Evolutionary conservation across 2,888 invertebrate species (phyloP).

Genomic region (Iselma pallidipennis): DNA sequence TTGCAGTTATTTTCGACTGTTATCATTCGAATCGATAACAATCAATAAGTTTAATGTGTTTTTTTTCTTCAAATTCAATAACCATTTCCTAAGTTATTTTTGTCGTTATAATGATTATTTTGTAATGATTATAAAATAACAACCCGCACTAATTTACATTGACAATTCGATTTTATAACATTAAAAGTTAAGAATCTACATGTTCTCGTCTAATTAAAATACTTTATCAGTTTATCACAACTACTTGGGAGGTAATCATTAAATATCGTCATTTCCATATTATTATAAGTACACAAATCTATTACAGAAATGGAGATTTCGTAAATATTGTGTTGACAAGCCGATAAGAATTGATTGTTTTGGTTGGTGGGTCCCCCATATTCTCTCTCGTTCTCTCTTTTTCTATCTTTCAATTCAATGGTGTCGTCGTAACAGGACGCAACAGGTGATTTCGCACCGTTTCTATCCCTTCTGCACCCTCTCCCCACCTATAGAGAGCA

Average conservation of each 20-base stretch:
- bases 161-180: neutral
- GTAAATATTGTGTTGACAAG: neutral
- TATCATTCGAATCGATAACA: too few relatives aligned
- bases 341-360: constrained; percentile 15
- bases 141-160: neutral
- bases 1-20: too few relatives aligned
- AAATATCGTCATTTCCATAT: neutral
- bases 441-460: constrained; percentile 28
- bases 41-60: too few relatives aligned
- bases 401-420: constrained; percentile 5
- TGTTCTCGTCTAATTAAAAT: neutral
- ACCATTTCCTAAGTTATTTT: too few relatives aligned
- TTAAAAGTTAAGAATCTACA: neutral
- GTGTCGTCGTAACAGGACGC: constrained; percentile 7
- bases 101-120: neutral
- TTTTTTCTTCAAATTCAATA: too few relatives aligned
- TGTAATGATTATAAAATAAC: neutral
- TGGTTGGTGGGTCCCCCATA: neutral
- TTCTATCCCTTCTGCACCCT: constrained; percentile 4
- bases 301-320: neutral
- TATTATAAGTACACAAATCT: too few relatives aligned
- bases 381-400: constrained; percentile 8
- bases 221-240: neutral
- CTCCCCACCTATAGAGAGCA: neutral
- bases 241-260: neutral